Evolutionary conservation across 2,113 vertebrate species (phyloP).

Genomic region (Protomyctophum bolini): DNA sequence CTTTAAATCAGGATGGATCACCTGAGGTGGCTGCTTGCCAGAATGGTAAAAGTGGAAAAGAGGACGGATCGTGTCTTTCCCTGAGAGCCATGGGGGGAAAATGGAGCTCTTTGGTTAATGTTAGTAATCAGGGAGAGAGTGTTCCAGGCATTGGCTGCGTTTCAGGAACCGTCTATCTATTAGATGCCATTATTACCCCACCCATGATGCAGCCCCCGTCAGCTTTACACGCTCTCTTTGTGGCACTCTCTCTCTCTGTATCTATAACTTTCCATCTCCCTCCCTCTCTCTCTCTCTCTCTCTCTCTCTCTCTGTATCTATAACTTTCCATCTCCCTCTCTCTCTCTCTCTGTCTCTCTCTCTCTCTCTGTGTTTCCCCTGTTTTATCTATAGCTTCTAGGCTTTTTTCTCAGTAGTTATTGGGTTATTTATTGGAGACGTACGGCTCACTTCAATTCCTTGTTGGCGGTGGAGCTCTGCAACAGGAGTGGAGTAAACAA

Average conservation of each 20-base stretch:
- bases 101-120: constrained; percentile 64
- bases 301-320: background rate
- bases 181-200: constrained; percentile 58
- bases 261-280: no score
- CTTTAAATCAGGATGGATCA: constrained; percentile 21
- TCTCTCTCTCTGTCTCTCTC: constrained; percentile 1
- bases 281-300: background rate
- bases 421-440: constrained; percentile 39
- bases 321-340: no score
- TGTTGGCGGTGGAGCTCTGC: no score
- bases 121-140: constrained; percentile 62
- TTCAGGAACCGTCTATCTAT: constrained; percentile 61
- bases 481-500: no score
- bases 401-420: constrained; percentile 48
- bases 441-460: constrained; percentile 38
- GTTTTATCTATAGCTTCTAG: background rate
- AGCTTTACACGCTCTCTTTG: background rate
- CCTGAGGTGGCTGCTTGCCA: background rate
- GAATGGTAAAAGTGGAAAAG: constrained; percentile 3
- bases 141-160: constrained; percentile 57
- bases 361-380: no score
- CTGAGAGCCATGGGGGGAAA: constrained; percentile 38
- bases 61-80: constrained; percentile 33
- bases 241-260: background rate
- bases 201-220: background rate